Evolutionary conservation across 2,888 invertebrate genomes (phyloP), one percentile per base, ranked within the genome.

Genomic region (Noctua fimbriata): DNA sequence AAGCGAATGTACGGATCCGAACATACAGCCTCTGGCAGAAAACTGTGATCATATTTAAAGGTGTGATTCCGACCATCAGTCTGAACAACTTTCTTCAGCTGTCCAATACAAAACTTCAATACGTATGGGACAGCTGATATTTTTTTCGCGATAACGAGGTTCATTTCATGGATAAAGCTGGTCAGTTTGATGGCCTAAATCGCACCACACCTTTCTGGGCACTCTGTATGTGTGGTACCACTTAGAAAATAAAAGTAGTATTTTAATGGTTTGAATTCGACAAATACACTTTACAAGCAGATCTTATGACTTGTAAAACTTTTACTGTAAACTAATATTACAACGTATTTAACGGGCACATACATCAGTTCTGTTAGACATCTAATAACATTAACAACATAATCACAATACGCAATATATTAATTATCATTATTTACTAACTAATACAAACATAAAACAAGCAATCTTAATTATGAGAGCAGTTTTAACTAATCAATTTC

Each of bases 391-490:
- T 65, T 74, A 36, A 73, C 24, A 82, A 83, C 32, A 72, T 67
- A 76, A 82, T 83, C 63, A 83, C 47, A 78, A 79, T 79, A 81
- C 44, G 24, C 18, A 41, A 79, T 80, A 81, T 58, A 81, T 52
- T 85, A 80, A 81, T 81, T 69, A 86, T 83, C 49, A 83, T 77
- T 70, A 65, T 58, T 75, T 28, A 52, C 21, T 71, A 28, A 76
- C 14, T 41, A 69, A 63, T 69, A 71, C 21, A 73, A 73, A 52
- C n/a, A 55, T 65, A 83, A 70, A 66, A 83, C 44, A 69, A 58
- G 49, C 16, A 16, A 32, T 41, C 7, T 14, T 32, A 24, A 44
- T 79, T 66, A 36, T 76, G 72, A 82, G 44, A 76, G 60, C 28
- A 36, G 14, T 24, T 58, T 78, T 1, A 47, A 55, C 21, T 21